Evolutionary conservation across 2,797 vertebrate species (phyloP).

Genomic region (Myotis daubentonii): DNA sequence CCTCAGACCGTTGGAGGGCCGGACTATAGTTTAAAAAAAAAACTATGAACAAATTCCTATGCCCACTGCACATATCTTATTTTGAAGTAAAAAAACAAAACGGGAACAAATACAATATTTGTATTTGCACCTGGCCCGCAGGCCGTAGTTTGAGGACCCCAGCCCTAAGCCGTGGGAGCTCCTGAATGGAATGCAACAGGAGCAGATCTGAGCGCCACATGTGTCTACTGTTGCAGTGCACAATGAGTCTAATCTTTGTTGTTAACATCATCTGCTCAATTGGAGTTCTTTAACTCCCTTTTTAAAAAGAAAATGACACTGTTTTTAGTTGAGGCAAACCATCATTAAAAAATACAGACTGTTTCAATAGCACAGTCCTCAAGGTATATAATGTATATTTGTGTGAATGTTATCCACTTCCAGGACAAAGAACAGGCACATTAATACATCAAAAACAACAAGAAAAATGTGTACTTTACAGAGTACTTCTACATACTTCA

Average conservation of each 20-base stretch:
- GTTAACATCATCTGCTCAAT: not conserved
- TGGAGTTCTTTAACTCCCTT: not conserved
- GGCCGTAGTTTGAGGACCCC: too few species aligned
- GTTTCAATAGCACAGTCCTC: constrained; percentile 2
- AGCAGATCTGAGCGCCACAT: not conserved
- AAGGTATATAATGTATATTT: not conserved
- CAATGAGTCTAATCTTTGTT: not conserved
- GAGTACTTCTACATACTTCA: not conserved
- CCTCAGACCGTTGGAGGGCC: too few species aligned
- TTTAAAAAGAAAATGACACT: constrained; percentile 27
- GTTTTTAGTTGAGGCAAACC: constrained; percentile 39
- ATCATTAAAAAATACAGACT: constrained; percentile 27
- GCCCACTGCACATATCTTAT: too few species aligned
- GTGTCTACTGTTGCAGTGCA: not conserved
- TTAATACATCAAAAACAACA: not conserved
- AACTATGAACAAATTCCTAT: too few species aligned
- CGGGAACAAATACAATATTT: too few species aligned
- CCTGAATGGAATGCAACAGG: not conserved
- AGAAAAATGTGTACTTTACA: not conserved
- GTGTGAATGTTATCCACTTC: constrained; percentile 21
- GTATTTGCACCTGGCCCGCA: too few species aligned
- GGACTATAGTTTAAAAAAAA: too few species aligned
- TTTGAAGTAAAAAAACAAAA: too few species aligned
- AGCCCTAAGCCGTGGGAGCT: constrained; percentile 20
- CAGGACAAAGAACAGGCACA: not conserved